Conservation (phyloP, 2,113 vertebrate genomes). For the Corythornis cristatus region DNA sequence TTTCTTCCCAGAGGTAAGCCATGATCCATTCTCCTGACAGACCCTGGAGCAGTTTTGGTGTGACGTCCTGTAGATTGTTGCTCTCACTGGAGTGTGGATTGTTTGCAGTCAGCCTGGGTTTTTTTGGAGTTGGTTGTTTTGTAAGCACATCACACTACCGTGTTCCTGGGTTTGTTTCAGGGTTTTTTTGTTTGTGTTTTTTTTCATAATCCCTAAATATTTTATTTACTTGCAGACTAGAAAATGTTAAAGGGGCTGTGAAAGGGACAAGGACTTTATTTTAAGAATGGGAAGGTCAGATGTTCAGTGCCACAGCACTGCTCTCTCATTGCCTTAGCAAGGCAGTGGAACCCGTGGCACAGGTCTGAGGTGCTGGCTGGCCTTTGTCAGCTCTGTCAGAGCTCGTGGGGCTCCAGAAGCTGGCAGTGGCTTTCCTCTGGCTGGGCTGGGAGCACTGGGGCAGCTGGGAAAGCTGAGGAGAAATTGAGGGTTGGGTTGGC, state of each 20-base stretch:
- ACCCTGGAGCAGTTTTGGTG: not conserved
- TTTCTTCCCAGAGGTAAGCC: not conserved
- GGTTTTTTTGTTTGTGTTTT: not conserved
- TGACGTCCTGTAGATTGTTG: not conserved
- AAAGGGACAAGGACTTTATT: not conserved
- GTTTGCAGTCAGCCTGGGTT: not conserved
- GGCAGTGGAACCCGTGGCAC: fast-evolving
- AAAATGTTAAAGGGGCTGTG: not conserved
- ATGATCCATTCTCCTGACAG: not conserved
- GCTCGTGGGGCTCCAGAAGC: not conserved
- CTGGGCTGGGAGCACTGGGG: not conserved
- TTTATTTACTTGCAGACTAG: not conserved
- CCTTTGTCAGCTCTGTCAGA: not conserved
- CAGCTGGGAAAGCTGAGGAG: not conserved
- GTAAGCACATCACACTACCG: not conserved
- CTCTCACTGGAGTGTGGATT: not conserved
- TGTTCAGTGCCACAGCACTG: not conserved
- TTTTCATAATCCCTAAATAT: not conserved
- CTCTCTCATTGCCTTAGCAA: too few species aligned
- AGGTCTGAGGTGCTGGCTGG: not conserved
- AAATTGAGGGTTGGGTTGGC: not conserved
- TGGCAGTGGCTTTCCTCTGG: not conserved
- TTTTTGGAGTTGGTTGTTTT: slow-evolving; percentile 4
- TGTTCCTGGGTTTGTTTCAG: not conserved
- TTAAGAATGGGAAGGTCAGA: not conserved